phyloP scores from a whole-genome alignment of 2,797 vertebrate species.

The Pelodytes ibericus region DNA sequence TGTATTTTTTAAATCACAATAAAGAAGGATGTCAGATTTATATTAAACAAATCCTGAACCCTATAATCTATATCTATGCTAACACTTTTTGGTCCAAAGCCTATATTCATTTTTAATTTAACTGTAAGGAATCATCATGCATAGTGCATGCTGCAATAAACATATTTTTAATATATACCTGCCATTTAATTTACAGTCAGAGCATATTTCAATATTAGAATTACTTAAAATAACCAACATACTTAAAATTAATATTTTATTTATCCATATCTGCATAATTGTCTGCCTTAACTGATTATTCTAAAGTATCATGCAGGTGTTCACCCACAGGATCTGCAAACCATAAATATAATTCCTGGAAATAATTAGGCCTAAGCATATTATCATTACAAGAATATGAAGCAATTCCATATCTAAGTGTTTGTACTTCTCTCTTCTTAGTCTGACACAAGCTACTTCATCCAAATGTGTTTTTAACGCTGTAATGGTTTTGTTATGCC shows the following conservation, averaged over 20 bases:
- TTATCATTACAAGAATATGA: background rate
- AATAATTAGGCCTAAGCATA: constrained; percentile 1
- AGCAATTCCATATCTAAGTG: background rate
- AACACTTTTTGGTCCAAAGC: too few species aligned
- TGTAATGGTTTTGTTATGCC: too few species aligned
- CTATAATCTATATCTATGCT: too few species aligned
- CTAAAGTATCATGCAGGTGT: background rate
- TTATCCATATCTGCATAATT: constrained; percentile 7
- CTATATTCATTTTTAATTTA: background rate
- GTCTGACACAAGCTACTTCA: too few species aligned
- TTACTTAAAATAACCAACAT: background rate
- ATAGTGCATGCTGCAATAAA: background rate
- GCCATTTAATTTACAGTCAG: background rate
- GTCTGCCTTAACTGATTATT: background rate
- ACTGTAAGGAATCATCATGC: background rate
- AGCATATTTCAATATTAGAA: background rate
- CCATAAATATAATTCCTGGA: constrained; percentile 12
- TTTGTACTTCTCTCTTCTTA: background rate
- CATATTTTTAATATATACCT: background rate
- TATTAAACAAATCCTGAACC: too few species aligned
- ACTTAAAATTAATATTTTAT: constrained; percentile 4
- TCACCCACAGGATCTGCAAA: background rate
- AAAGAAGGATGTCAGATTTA: too few species aligned
- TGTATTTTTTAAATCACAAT: too few species aligned
- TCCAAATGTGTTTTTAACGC: too few species aligned